A percentile compares a stretch with the other conserved stretches of the same genome.
Conservation (phyloP, 1,140 invertebrate species). For the Adoxophyes honmai region DNA sequence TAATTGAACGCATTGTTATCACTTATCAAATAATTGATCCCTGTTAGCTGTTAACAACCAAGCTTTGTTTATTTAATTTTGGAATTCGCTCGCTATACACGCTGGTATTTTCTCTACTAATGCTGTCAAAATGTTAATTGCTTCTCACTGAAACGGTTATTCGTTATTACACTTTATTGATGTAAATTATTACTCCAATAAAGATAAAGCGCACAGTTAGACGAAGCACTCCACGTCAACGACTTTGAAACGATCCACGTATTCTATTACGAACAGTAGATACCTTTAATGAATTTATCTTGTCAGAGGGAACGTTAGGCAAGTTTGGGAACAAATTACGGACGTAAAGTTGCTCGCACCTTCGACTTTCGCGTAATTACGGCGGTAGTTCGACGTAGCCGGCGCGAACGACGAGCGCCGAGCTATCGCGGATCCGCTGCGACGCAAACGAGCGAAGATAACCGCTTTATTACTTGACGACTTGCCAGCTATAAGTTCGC, state of each 20-base stretch:
- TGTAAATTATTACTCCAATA: constrained; percentile 12
- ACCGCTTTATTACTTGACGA: constrained; percentile 63
- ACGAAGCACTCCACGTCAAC: constrained; percentile 1
- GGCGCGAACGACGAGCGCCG: constrained; percentile 14
- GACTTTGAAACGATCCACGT: constrained; percentile 29
- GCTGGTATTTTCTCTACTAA: no score
- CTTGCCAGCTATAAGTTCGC: constrained; percentile 40
- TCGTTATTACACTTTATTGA: constrained; percentile 12
- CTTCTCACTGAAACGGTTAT: not conserved
- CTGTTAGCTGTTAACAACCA: no score
- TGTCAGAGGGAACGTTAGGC: constrained; percentile 69
- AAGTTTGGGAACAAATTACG: constrained; percentile 72
- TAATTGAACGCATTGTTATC: no score
- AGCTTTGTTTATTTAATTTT: no score
- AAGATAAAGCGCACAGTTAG: constrained; percentile 1
- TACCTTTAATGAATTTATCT: constrained; percentile 70
- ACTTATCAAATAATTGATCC: no score
- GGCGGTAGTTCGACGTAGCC: constrained; percentile 34
- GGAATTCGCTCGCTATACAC: no score
- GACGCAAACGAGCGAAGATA: constrained; percentile 60
- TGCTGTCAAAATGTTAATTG: constrained; percentile 1
- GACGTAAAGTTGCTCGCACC: constrained; percentile 59
- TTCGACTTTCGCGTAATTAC: constrained; percentile 62
- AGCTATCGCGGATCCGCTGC: constrained; percentile 45
- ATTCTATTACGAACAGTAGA: constrained; percentile 28